phyloP scores from a whole-genome alignment of 2,113 vertebrate species.

The Pelusios castaneus region DNA sequence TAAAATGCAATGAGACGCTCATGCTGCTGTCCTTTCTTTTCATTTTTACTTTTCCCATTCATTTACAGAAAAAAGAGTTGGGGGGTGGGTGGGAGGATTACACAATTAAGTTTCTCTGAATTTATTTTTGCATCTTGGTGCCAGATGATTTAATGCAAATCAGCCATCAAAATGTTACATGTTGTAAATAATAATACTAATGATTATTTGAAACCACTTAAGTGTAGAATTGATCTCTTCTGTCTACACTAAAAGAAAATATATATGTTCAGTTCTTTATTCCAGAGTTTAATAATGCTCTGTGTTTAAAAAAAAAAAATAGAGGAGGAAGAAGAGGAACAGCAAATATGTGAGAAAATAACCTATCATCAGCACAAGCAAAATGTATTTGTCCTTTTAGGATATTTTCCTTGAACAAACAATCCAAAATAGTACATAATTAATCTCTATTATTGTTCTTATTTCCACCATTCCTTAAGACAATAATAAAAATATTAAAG shows the following conservation, averaged over 20 bases:
- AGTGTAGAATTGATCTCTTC: background rate
- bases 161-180: background rate
- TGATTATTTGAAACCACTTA: background rate
- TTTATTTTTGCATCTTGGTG: slow-evolving; percentile 6
- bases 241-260: background rate
- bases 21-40: slow-evolving; percentile 6
- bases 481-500: slow-evolving; percentile 18
- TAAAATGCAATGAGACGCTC: background rate
- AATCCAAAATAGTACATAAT: background rate
- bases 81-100: background rate
- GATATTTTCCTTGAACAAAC: slow-evolving; percentile 17
- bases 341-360: slow-evolving; percentile 42
- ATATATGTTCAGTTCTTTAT: background rate
- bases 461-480: fast-evolving
- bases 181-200: slow-evolving; percentile 18
- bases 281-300: background rate
- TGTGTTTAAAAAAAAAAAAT: background rate
- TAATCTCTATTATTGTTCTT: background rate
- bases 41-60: slow-evolving; percentile 23
- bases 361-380: background rate
- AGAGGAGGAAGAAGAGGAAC: background rate
- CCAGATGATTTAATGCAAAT: background rate
- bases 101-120: slow-evolving; percentile 15
- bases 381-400: background rate
- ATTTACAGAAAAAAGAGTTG: slow-evolving; percentile 24